Conservation (phyloP, 2,888 invertebrate genomes). For the Heliconius erato region DNA sequence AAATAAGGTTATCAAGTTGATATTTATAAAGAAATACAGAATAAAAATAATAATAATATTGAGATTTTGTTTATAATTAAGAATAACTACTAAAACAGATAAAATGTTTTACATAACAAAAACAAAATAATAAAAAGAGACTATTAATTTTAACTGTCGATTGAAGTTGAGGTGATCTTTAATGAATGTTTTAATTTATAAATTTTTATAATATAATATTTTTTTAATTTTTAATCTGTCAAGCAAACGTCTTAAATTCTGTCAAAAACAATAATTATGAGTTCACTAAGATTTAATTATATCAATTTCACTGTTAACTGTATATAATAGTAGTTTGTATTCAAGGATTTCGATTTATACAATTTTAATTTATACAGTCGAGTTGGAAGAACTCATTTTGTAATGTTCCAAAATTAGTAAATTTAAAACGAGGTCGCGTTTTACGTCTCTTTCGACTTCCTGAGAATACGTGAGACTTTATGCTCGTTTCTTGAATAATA, state of each 20-base stretch:
- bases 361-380: too few species aligned
- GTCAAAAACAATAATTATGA: not conserved
- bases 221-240: not conserved
- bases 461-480: constrained; percentile 35
- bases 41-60: not conserved
- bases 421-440: constrained; percentile 67
- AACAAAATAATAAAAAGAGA: not conserved
- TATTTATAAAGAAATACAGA: not conserved
- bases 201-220: not conserved
- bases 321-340: not conserved
- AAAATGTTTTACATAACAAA: not conserved
- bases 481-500: not conserved
- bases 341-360: not conserved
- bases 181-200: not conserved
- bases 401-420: constrained; percentile 74
- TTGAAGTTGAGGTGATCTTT: not conserved
- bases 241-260: not conserved
- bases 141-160: not conserved
- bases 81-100: not conserved
- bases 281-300: too few species aligned
- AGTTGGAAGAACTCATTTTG: constrained; percentile 28
- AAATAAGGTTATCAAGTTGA: constrained; percentile 8
- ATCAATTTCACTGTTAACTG: not conserved
- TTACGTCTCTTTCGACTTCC: constrained; percentile 70
- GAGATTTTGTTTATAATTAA: not conserved